Evolutionary conservation across 2,888 invertebrate genomes (phyloP).

Genomic region (Trissonchulus sp.): DNA sequence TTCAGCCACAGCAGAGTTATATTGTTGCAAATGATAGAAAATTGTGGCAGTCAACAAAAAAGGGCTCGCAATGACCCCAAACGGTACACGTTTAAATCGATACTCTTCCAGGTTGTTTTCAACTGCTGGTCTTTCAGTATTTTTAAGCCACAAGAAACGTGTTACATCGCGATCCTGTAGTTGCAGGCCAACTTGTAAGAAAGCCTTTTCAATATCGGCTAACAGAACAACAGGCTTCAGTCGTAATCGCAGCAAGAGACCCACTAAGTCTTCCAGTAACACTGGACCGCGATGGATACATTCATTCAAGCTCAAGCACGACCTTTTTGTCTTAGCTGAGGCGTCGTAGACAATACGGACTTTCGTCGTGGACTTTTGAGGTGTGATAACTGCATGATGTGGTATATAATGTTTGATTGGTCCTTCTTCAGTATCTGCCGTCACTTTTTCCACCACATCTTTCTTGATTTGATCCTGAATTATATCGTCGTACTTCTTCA

Average conservation of each 20-base stretch:
- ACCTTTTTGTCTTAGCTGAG: too few relatives aligned
- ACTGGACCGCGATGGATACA: too few relatives aligned
- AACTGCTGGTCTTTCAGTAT: too few relatives aligned
- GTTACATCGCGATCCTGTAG: too few relatives aligned
- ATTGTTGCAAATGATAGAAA: not conserved
- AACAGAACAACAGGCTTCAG: slow-evolving; percentile 31
- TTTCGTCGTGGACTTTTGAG: too few relatives aligned
- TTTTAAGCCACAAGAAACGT: slow-evolving; percentile 34
- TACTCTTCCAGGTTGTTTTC: slow-evolving; percentile 33
- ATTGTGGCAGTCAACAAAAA: slow-evolving; percentile 27
- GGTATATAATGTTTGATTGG: slow-evolving; percentile 33
- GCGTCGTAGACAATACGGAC: too few relatives aligned
- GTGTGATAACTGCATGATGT: slow-evolving; percentile 34
- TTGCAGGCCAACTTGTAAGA: too few relatives aligned
- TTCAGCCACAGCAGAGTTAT: not conserved
- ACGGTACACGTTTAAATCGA: slow-evolving; percentile 37
- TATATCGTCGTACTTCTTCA: too few relatives aligned
- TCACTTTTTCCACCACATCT: slow-evolving; percentile 29
- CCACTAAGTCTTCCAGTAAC: too few relatives aligned
- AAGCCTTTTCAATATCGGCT: too few relatives aligned
- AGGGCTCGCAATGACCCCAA: too few relatives aligned
- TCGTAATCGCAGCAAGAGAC: slow-evolving; percentile 33
- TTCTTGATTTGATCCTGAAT: slow-evolving; percentile 27
- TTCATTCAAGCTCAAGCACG: slow-evolving; percentile 34
- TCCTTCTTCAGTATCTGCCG: not conserved